Base-by-base conservation (phyloP, 2,797 vertebrate genomes). In the Gymnothorax reevesii region DNA sequence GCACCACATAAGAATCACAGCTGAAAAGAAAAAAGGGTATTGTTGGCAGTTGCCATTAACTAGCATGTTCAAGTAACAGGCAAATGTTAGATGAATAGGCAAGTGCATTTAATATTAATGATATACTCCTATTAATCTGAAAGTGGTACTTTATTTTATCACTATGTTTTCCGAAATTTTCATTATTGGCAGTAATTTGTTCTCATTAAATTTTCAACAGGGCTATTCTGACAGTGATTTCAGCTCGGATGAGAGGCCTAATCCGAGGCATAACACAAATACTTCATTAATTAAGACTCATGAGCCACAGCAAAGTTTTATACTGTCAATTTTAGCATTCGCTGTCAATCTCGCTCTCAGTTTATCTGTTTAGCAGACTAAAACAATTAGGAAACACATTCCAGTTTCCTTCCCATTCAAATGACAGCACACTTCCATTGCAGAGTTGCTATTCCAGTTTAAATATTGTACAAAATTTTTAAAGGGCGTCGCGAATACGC, bases 171-270 rank as follows among this genome's bases (percentile, higher is more conserved):
- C 62, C n/a, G n/a, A n/a, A n/a, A 20, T n/a, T 66, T 66, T 66
- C 62, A 66, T 66, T 22, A 66, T 66, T 66, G n/a, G 62, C 22
- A n/a, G 62, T 25, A 66, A 66, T 66, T 66, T 66, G 62, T n/a
- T 20, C 62, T n/a, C 62, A 66, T 66, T 66, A 66, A 66, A n/a
- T n/a, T 66, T 66, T 66, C 62, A 66, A n/a, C 62, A 66, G 62
- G 6, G 62, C 62, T 22, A 66, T 66, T 66, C 62, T 22, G 62
- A 66, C 62, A n/a, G 62, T 66, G 62, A 20, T 66, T 66, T n/a
- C n/a, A 5, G 62, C 62, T 4, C 7, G 20, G 1, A 20, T n/a
- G 62, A 66, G 62, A n/a, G 62, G 20, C 62, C 62, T 66, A 3
- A 8, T n/a, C 6, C 4, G 22, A n/a, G 62, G n/a, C n/a, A 66